These are phyloP conservation scores for Rhabdomys pumilio DNA, from an alignment of 2,797 vertebrate species.

Conservation along the genomic window DNA sequence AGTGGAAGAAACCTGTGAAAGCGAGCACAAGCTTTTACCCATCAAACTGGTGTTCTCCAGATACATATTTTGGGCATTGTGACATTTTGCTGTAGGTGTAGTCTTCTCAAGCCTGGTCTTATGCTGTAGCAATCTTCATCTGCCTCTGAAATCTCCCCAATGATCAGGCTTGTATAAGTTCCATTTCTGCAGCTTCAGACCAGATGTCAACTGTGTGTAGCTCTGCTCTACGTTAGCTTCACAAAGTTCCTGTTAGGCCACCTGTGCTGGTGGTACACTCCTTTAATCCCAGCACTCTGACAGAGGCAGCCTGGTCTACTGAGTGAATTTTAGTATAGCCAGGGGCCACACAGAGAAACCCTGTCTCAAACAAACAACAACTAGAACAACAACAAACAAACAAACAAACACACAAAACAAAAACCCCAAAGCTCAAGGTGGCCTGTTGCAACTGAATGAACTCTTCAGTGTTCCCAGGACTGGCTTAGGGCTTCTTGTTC, in stretches of 20 bases:
- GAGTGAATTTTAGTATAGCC: background rate
- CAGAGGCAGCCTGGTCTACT: background rate
- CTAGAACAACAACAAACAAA: no score
- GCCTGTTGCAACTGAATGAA: background rate
- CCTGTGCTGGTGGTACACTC: background rate
- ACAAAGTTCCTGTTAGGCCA: background rate
- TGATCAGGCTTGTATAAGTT: background rate
- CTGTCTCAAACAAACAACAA: background rate
- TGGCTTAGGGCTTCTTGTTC: background rate
- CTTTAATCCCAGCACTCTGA: background rate
- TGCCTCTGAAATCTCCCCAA: conserved; percentile 25
- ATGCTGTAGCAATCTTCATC: background rate
- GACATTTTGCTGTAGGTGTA: background rate
- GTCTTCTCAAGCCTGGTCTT: conserved; percentile 16
- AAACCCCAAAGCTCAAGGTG: background rate
- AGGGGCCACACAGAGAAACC: background rate
- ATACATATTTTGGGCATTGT: background rate
- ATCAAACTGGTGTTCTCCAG: background rate
- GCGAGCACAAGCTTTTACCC: background rate
- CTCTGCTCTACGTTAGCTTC: background rate
- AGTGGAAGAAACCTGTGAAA: background rate
- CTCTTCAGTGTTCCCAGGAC: background rate
- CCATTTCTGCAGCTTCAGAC: conserved; percentile 52
- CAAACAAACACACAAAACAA: background rate
- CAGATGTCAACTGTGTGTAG: background rate